Base-by-base conservation (phyloP, 2,113 vertebrate genomes). In the Canis aureus region DNA sequence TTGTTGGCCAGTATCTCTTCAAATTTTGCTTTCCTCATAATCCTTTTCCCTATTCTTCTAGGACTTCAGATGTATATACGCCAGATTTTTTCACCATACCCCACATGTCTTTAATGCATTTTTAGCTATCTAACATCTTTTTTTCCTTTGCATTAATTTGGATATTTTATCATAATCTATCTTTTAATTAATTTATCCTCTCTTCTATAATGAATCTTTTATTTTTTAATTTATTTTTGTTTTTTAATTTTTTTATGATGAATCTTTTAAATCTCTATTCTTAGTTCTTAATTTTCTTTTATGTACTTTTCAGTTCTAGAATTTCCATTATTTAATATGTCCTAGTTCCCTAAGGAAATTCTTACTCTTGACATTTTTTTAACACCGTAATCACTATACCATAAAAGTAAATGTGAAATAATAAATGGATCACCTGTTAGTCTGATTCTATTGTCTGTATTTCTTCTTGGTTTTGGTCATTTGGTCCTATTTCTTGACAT, bases 401-500 rank as follows among this genome's bases (percentile, higher is more conserved):
- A 94, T 92, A 25, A 90, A 80, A 78, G 15, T 81, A 71, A 55
- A 55, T 62, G 43, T 87, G 49, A 78, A 78, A 23, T 82, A 86
- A 89, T 53, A 89, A 89, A 35, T 88, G 23, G 16, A n/a, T 74
- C 27, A 55, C 20, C 49, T 60, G 5, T 60, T 73, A 29, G 64
- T 62, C 22, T 91, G 67, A 91, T 80, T 79, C 51, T 84, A 66
- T 73, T 66, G 23, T 57, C n/a, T 85, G 0, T 80, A 76, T 89
- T 88, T 95, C 51, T 76, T 89, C 29, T 97, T 95, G 13, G 23
- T 62, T 94, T 95, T 67, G 32, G 35, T 82, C 43, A 71, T 83
- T 78, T 83, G 15, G 12, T 82, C 29, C 43, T 92, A 13, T 53
- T 89, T 92, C 17, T 23, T 94, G 25, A 35, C 11, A 66, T 55